Base-by-base conservation (phyloP, 2,888 invertebrate genomes). In the Gasteruption jaculator region DNA sequence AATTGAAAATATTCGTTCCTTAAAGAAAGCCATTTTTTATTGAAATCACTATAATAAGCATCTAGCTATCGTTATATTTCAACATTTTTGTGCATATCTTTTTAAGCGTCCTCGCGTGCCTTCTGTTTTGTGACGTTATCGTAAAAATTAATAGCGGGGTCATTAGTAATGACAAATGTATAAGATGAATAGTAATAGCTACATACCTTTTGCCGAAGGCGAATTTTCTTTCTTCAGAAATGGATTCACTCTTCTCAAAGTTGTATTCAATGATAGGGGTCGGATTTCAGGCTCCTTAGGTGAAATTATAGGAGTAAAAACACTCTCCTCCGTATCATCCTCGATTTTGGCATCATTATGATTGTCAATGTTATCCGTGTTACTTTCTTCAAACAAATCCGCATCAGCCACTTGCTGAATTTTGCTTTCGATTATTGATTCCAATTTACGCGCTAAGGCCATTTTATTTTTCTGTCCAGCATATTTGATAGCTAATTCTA, bases 401-500 rank as follows among this genome's bases (percentile, higher is more conserved):
- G 47, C 48, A 26, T 60, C 60, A 7, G 48, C 54, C 11, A 52
- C 53, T 14, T 57, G 54, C 27, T 61, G 57, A 48, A 63, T 64
- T 33, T 61, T 68, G 20, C 52, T 50, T 6, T 66, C 64, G 8
- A 57, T 63, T 12, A 71, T 64, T 1, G 54, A 50, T 45, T 69
- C 64, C 18, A 94, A 73, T 63, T 86, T 85, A 53, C 91, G 87
- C 0, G 87, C 86, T 30, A 95, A 74, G 57, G 86, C 83, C 54
- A 82, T 79, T 54, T 84, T 81, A 16, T 88, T 84, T 8, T 86
- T 74, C 51, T 87, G 82, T 0, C 83, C 81, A 0, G 93, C 90
- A 71, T 93, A 95, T 65, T 89, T 91, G n/a, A 89, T 83, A 1
- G 91, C 92, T 24, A 92, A 73, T 48, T 86, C 86, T 24, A 93